phyloP scores from a whole-genome alignment of 2,888 invertebrate genomes.

The Nomada ruficornis region DNA sequence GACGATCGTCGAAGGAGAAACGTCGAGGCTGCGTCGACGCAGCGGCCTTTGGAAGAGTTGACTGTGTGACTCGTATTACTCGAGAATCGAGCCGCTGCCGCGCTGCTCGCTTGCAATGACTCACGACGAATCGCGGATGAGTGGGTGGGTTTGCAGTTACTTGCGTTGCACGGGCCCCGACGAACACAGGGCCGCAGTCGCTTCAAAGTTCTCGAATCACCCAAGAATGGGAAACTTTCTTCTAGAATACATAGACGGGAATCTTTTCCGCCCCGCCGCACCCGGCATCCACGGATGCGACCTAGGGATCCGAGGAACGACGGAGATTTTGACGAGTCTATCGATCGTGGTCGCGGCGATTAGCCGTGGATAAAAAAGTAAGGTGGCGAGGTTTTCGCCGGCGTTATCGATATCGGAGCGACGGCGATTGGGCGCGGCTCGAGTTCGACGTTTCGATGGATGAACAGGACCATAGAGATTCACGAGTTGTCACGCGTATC shows the following conservation, averaged over 20 bases:
- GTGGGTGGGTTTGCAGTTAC: slow-evolving; percentile 70
- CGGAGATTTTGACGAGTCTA: no score
- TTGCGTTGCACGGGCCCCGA: slow-evolving; percentile 52
- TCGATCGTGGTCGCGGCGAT: no score
- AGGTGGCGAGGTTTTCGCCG: no score
- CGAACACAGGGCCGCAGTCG: slow-evolving; percentile 9
- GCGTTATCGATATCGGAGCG: neutral
- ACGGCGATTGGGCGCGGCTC: no score
- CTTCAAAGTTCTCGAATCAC: neutral
- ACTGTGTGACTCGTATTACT: slow-evolving; percentile 45
- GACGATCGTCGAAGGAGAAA: neutral
- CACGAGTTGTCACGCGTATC: slow-evolving; percentile 39
- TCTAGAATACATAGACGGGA: neutral
- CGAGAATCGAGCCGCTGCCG: slow-evolving; percentile 31
- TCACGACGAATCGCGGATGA: slow-evolving; percentile 70
- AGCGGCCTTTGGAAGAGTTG: neutral
- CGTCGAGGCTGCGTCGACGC: neutral
- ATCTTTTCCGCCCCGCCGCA: no score
- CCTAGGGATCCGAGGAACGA: no score
- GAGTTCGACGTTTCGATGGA: no score
- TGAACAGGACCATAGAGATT: slow-evolving; percentile 24
- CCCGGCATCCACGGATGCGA: no score
- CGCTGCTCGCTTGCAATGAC: slow-evolving; percentile 57
- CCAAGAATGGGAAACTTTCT: no score
- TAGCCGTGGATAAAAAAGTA: no score